phyloP scores from a whole-genome alignment of 2,888 invertebrate species.

The Dyspetes luteomarginatus region DNA sequence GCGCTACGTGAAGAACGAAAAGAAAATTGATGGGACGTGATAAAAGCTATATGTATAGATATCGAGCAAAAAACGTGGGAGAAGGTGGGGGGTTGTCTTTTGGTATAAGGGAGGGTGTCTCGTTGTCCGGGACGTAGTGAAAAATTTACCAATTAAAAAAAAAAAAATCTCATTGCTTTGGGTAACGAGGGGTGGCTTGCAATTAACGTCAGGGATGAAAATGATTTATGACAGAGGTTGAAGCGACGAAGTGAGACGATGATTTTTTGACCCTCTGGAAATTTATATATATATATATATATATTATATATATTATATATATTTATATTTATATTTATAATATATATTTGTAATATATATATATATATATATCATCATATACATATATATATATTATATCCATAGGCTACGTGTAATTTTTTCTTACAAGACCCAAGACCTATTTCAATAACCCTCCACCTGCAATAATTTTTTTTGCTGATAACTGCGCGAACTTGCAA shows the following conservation, averaged over 20 bases:
- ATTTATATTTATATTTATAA: too few relatives aligned
- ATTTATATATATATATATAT: too few relatives aligned
- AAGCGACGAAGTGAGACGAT: constrained; percentile 62
- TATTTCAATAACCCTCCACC: too few relatives aligned
- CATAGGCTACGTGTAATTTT: too few relatives aligned
- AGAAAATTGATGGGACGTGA: constrained; percentile 53
- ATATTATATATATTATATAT: too few relatives aligned
- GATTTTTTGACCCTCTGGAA: constrained; percentile 44
- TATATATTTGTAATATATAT: too few relatives aligned
- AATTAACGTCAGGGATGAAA: constrained; percentile 82
- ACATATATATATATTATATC: too few relatives aligned
- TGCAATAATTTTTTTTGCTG: too few relatives aligned
- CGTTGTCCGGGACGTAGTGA: constrained; percentile 76
- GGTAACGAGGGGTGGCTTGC: constrained; percentile 81
- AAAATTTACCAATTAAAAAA: constrained; percentile 82
- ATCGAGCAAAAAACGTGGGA: constrained; percentile 10
- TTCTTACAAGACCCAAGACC: too few relatives aligned
- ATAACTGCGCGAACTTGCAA: too few relatives aligned
- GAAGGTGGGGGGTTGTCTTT: constrained; percentile 46
- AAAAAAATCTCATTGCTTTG: constrained; percentile 81
- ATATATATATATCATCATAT: too few relatives aligned
- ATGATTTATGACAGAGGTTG: constrained; percentile 80
- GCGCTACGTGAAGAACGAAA: constrained; percentile 15
- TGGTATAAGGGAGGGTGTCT: constrained; percentile 69
- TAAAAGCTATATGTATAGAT: constrained; percentile 37